Evolutionary conservation across 1,140 invertebrate species (phyloP).

Genomic region (Zeugodacus cucurbitae): DNA sequence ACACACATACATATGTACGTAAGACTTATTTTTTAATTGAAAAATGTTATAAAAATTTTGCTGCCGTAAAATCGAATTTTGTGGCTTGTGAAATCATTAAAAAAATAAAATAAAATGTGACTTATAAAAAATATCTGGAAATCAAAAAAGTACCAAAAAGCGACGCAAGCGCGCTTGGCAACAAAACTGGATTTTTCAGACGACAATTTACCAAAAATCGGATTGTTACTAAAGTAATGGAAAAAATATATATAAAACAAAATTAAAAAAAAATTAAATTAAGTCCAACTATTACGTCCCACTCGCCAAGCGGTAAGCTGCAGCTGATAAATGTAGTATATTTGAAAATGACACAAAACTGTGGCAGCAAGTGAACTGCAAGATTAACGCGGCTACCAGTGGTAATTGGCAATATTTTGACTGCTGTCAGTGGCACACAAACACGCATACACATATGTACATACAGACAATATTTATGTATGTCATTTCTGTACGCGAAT

Average conservation of each 20-base stretch:
- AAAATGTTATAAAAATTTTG: neutral
- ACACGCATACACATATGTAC: neutral
- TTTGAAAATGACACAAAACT: constrained; percentile 16
- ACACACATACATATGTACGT: neutral
- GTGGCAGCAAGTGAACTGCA: neutral
- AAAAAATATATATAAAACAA: neutral
- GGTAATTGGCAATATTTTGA: constrained; percentile 36
- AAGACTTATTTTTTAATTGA: neutral
- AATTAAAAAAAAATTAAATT: neutral
- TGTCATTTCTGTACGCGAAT: neutral
- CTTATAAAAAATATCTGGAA: neutral
- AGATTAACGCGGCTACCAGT: neutral
- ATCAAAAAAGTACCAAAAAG: neutral
- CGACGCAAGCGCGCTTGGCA: neutral
- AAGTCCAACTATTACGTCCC: neutral
- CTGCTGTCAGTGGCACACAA: neutral
- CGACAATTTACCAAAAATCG: neutral
- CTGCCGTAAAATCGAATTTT: neutral
- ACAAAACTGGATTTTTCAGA: neutral
- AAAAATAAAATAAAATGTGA: neutral
- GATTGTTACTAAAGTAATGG: neutral
- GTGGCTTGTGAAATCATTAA: neutral
- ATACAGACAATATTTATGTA: neutral
- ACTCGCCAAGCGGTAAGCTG: neutral
- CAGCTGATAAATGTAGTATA: neutral